Evolutionary conservation across 2,888 invertebrate genomes (phyloP).

Genomic region (Drosophila robusta): DNA sequence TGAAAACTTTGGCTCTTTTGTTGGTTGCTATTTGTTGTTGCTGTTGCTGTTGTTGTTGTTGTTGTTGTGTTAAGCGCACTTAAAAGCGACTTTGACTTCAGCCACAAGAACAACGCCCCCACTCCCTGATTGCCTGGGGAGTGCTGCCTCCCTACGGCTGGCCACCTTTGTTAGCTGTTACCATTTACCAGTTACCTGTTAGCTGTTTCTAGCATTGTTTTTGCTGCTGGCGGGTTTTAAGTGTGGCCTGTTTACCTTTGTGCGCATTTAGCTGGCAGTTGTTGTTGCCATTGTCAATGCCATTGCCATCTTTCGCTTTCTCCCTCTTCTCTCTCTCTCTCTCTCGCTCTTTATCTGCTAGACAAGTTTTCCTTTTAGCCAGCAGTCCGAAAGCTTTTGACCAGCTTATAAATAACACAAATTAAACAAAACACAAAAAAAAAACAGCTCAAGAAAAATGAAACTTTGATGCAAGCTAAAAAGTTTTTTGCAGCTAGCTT

Average conservation of each 20-base stretch:
- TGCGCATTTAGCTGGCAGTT: constrained; percentile 73
- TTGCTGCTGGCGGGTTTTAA: constrained; percentile 64
- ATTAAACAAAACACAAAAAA: constrained; percentile 69
- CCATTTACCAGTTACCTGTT: constrained; percentile 21
- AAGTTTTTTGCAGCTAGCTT: constrained; percentile 57
- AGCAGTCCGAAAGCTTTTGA: constrained; percentile 35
- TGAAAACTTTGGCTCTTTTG: constrained; percentile 38
- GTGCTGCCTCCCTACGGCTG: constrained; percentile 2
- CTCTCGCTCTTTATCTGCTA: constrained; percentile 24
- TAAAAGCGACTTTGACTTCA: constrained; percentile 39
- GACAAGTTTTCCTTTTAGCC: constrained; percentile 44
- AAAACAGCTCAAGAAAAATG: constrained; percentile 32
- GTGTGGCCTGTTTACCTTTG: constrained; percentile 75
- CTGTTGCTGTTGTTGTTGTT: constrained; percentile 31
- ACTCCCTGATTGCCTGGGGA: constrained; percentile 8
- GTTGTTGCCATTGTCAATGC: constrained; percentile 42
- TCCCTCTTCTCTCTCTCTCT: too few relatives aligned
- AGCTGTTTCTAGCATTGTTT: constrained; percentile 68
- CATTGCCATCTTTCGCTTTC: constrained; percentile 43
- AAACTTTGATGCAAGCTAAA: constrained; percentile 66
- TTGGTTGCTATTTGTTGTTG: constrained; percentile 39
- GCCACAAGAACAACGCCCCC: constrained; percentile 13
- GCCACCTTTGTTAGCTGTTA: constrained; percentile 17
- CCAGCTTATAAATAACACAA: constrained; percentile 77
- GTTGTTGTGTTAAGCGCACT: constrained; percentile 40